Conservation (phyloP, 30 jellyfish, hydroid and myxozoan genomes). For the Morbakka virulenta region DNA sequence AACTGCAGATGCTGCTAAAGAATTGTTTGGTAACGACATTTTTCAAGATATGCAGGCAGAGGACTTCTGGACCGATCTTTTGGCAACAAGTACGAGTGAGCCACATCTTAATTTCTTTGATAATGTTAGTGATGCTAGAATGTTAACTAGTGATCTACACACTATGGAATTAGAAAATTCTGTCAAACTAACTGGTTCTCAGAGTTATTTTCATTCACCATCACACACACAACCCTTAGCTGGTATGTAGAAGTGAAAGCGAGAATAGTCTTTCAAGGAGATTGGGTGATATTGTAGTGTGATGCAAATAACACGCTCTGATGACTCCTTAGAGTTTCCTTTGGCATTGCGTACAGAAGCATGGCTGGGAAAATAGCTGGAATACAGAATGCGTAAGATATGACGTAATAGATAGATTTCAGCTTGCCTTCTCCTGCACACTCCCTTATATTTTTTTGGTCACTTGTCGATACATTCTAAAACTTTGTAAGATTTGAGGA, state of each 20-base stretch:
- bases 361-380: too few species aligned
- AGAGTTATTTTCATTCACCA: constrained; percentile 45
- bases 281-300: too few species aligned
- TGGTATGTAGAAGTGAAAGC: constrained; percentile 45
- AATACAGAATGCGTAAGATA: too few species aligned
- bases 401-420: too few species aligned
- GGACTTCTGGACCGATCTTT: constrained; percentile 94
- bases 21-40: constrained; percentile 87
- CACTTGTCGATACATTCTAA: too few species aligned
- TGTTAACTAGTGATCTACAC: constrained; percentile 35
- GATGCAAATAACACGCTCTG: too few species aligned
- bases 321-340: too few species aligned
- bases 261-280: too few species aligned
- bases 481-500: too few species aligned
- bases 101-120: constrained; percentile 62
- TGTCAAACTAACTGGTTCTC: constrained; percentile 60
- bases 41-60: constrained; percentile 92
- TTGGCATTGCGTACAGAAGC: too few species aligned
- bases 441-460: too few species aligned
- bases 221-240: constrained; percentile 42
- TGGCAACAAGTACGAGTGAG: constrained; percentile 82
- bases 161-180: constrained; percentile 84
- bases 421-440: too few species aligned
- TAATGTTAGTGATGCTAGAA: constrained; percentile 54
- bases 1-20: constrained; percentile 98